A percentile compares a stretch with the other conserved stretches of the same genome.
These are phyloP conservation scores for Tarsius wallacei DNA, from an alignment of 2,797 vertebrate species.

Conservation along the genomic window DNA sequence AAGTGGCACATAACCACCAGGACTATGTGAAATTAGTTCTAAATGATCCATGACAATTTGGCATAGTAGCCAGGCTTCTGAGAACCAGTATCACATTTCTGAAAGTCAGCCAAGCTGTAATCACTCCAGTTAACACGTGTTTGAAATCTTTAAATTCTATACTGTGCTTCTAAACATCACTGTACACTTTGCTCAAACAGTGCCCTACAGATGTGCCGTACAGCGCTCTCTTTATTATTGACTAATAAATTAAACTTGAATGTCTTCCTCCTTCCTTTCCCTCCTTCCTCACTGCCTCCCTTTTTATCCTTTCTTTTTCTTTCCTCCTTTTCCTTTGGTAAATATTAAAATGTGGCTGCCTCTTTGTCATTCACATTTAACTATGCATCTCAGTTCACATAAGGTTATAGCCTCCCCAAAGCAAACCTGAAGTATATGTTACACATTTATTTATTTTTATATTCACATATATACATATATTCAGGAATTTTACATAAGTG, in stretches of 20 bases:
- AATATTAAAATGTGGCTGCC: not conserved
- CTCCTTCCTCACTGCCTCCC: no score
- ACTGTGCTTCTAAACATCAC: not conserved
- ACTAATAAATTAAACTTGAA: not conserved
- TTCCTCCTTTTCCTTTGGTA: not conserved
- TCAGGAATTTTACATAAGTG: not conserved
- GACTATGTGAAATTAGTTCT: not conserved
- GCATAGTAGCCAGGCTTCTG: not conserved
- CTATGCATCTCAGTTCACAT: not conserved
- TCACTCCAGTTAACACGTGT: not conserved
- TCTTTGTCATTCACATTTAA: not conserved
- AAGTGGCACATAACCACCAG: not conserved
- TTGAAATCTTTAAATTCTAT: not conserved
- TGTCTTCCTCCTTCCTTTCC: no score
- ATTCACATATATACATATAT: not conserved
- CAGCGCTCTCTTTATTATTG: not conserved
- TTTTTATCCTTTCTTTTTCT: no score
- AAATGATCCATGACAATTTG: not conserved
- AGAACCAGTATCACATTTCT: not conserved
- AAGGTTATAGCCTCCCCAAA: not conserved
- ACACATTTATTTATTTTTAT: not conserved
- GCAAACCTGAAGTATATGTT: not conserved
- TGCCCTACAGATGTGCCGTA: rapidly evolving
- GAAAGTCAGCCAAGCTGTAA: not conserved
- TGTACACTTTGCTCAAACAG: not conserved